Evolutionary conservation across 1,140 invertebrate genomes (phyloP).

Genomic region (Caenorhabditis latens): DNA sequence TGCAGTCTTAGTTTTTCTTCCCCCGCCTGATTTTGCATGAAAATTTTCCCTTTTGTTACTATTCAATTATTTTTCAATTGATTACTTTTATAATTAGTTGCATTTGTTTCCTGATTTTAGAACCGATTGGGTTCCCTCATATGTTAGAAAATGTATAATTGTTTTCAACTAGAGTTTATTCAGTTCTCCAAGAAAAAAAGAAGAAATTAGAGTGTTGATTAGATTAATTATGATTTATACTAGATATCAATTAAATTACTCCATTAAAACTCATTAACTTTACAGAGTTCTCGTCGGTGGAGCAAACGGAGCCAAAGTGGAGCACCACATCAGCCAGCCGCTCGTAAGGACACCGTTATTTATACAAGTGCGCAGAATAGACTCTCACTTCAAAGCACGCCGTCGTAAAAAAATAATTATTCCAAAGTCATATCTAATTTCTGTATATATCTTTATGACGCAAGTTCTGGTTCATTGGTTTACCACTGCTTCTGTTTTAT

Average conservation of each 20-base stretch:
- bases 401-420: not conserved
- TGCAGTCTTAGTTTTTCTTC: not conserved
- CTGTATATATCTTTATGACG: not conserved
- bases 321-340: not conserved
- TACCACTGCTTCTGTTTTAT: not conserved
- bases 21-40: constrained; percentile 1
- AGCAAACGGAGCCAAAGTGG: constrained; percentile 34
- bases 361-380: constrained; percentile 38
- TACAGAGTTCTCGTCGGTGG: constrained; percentile 28
- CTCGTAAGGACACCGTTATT: constrained; percentile 21
- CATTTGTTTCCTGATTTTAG: too few relatives aligned
- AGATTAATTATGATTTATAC: too few relatives aligned
- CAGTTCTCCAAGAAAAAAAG: not conserved
- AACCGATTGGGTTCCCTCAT: not conserved
- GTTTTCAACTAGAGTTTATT: not conserved
- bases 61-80: not conserved
- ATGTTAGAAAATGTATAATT: not conserved
- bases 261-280: not conserved
- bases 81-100: not conserved
- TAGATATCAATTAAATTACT: not conserved
- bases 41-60: not conserved
- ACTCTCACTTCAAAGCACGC: constrained; percentile 16
- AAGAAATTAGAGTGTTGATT: not conserved
- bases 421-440: not conserved
- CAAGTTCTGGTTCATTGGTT: not conserved